Evolutionary conservation across 1,140 invertebrate species (phyloP).

Genomic region (Aethina tumida): DNA sequence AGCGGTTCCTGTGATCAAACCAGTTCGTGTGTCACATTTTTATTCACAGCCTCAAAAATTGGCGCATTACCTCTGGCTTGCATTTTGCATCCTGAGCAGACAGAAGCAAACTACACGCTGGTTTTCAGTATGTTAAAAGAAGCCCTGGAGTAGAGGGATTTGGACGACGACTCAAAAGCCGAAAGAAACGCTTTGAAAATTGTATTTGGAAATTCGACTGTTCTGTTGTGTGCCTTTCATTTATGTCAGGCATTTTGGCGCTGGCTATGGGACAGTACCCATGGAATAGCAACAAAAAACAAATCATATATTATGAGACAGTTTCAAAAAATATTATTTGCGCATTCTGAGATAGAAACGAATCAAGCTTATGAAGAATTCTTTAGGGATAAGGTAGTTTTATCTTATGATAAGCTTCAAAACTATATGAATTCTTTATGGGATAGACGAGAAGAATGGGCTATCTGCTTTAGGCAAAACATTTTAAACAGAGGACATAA

Average conservation of each 20-base stretch:
- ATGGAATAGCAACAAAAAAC: conserved; percentile 10
- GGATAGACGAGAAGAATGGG: conserved; percentile 5
- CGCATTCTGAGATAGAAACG: conserved; percentile 8
- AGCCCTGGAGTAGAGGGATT: conserved; percentile 6
- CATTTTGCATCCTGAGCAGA: conserved; percentile 11
- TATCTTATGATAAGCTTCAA: background rate
- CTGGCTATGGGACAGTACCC: conserved; percentile 4
- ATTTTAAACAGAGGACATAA: conserved; percentile 8
- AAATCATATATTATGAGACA: conserved; percentile 2
- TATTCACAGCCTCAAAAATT: conserved; percentile 15
- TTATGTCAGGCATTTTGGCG: conserved; percentile 7
- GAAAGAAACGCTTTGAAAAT: conserved; percentile 10
- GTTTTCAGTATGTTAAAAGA: background rate
- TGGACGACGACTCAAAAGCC: conserved; percentile 12
- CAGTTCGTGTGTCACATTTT: conserved; percentile 12
- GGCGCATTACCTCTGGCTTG: conserved; percentile 12
- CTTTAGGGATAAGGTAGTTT: conserved; percentile 1
- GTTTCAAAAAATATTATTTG: conserved; percentile 7
- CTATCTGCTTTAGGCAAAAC: conserved; percentile 1
- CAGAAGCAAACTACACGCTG: conserved; percentile 10
- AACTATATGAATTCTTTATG: conserved; percentile 5
- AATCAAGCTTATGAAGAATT: conserved; percentile 7
- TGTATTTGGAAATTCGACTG: conserved; percentile 6
- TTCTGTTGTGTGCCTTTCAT: conserved; percentile 11
- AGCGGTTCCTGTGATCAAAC: conserved; percentile 12